Base-by-base conservation (phyloP, 2,113 vertebrate species). In the Phasianus colchicus region DNA sequence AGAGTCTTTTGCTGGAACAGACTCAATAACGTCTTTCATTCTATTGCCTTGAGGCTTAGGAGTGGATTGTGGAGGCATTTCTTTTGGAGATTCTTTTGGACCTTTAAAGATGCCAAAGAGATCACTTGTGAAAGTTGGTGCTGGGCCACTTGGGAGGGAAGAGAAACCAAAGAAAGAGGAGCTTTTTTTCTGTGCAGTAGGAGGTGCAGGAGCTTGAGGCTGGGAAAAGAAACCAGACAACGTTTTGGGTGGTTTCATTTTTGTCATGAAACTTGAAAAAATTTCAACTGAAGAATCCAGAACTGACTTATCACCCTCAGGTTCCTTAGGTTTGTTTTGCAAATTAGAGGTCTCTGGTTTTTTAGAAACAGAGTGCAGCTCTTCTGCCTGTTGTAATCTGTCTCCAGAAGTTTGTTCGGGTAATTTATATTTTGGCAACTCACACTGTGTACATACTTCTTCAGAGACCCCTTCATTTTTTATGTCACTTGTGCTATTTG, bases 241-340 rank as follows among this genome's bases (percentile, higher is more conserved):
- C 8, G 98, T 94, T 98, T 98, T 99, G 65, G 97, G 98, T 16
- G 98, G 96, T 86, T 98, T 98, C 97, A 99, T 97, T 96, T 98
- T 99, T 58, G 98, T 98, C 97, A 99, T 97, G 83, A 99, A 98
- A 45, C 98, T 98, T 91, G 98, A 98, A 96, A 99, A 97, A 86
- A 98, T 97, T 94, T 99, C 98, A 93, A 97, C 96, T 65, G 99
- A 98, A 80, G 98, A 97, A 72, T 98, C 98, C 69, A 98, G 83
- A 13, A 98, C 85, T 0, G 98, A 97, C 93, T 98, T 99, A 18
- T 98, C 98, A 86, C 91, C 75, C 66, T 97, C 97, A 47, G 95
- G 57, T 80, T 94, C 96, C 77, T 96, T 97, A 60, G 97, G 96
- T 76, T 74, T 93, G 64, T 50, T 96, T 81, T 97, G 96, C 25